A percentile compares a stretch with the other conserved stretches of the same genome.
Conservation (phyloP, 2,888 invertebrate genomes). For the Synanthedon formicaeformis region DNA sequence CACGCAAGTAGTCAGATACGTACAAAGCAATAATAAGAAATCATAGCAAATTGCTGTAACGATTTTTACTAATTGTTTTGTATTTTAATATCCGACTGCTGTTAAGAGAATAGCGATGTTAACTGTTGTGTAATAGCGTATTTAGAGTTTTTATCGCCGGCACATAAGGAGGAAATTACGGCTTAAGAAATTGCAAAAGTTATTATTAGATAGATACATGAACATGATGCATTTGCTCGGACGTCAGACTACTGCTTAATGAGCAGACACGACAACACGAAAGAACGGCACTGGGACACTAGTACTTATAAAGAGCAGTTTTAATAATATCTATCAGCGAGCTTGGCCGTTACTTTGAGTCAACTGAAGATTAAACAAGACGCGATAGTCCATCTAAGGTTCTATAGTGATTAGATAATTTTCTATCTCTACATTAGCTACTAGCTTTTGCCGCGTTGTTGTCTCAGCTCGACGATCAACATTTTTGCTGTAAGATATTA, state of each 20-base stretch:
- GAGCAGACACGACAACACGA: constrained; percentile 28
- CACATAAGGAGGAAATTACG: constrained; percentile 15
- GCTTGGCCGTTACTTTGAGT: constrained; percentile 15
- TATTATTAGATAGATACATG: constrained; percentile 32
- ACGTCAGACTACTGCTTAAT: constrained; percentile 23
- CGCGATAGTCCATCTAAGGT: too few relatives aligned
- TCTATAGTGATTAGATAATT: too few relatives aligned
- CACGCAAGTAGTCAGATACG: not conserved
- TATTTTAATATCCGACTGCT: constrained; percentile 5
- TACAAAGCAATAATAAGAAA: not conserved
- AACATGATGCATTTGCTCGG: constrained; percentile 17
- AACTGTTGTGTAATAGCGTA: constrained; percentile 1
- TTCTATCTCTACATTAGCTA: too few relatives aligned
- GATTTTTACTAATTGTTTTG: constrained; percentile 7
- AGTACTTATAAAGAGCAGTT: constrained; percentile 29
- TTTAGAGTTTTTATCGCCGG: constrained; percentile 2
- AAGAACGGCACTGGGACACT: constrained; percentile 24
- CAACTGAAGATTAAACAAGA: not conserved
- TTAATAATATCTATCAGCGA: constrained; percentile 31
- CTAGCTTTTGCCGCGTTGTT: too few relatives aligned
- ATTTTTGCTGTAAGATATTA: too few relatives aligned
- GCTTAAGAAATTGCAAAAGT: constrained; percentile 32
- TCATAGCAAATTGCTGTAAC: not conserved
- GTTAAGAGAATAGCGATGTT: constrained; percentile 1
- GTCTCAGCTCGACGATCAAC: too few relatives aligned